Evolutionary conservation across 2,888 invertebrate genomes (phyloP), one percentile per base, ranked within the genome.

Genomic region (Eupithecia tripunctaria): DNA sequence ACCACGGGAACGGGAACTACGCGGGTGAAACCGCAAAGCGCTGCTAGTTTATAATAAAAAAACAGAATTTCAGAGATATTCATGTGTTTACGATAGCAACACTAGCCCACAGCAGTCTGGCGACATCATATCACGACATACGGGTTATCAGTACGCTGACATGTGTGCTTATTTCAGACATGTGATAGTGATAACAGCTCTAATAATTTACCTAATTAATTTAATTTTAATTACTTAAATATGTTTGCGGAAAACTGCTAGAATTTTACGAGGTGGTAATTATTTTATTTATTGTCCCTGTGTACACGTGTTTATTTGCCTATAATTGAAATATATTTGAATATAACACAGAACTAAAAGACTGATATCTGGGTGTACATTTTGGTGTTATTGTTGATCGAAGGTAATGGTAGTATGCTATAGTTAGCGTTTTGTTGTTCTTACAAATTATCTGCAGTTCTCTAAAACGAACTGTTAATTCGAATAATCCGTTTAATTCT

Each of bases 121-220:
- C 43, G 76, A 78, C 76, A 76, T 60, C 69, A 60, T 79, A 79
- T 79, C 78, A 41, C 67, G 14, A 8, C 43, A 63, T 25, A 25
- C 29, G 66, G 27, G 66, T 47, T 66, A 66, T 66, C 66, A 66
- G 66, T 47, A 21, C 1, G 38, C 41, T 51, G 65, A 59, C 67
- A 71, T 71, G 71, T 70, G 70, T 70, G 36, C 60, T 38, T 41
- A 47, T 63, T 69, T 62, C 38, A 25, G 68, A 65, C 32, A 63
- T 56, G 68, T 68, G 68, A 66, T 72, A 62, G 68, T 68, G 68
- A 66, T 72, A 62, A 36, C 27, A 51, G 56, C 56, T 29, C 47
- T 66, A 65, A 63, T 51, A 67, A 63, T 38, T 15, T 66, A 66
- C 71, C 51, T 47, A 67, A 67, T 71, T 67, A 71, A 63, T 60